A percentile compares a stretch with the other conserved stretches of the same genome.
These are phyloP conservation scores for Catocala fraxini DNA, from an alignment of 2,888 invertebrate species.

Conservation along the genomic window DNA sequence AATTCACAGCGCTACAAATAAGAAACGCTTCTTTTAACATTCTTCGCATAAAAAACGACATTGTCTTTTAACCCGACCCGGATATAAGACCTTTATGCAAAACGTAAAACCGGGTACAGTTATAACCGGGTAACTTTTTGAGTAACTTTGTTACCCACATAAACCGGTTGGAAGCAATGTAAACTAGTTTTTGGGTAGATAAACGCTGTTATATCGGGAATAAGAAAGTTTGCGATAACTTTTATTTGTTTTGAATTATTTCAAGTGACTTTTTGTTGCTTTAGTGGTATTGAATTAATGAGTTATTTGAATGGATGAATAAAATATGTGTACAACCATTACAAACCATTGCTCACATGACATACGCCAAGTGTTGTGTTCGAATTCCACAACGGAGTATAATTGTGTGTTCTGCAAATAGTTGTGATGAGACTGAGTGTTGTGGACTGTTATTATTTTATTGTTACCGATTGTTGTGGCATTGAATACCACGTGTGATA, in stretches of 20 bases:
- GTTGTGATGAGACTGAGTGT: too few species aligned
- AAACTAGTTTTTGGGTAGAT: constrained; percentile 45
- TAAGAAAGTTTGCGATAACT: constrained; percentile 21
- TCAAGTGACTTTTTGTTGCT: constrained; percentile 13
- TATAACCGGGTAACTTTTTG: constrained; percentile 40
- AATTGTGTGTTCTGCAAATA: too few species aligned
- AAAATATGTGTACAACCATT: too few species aligned
- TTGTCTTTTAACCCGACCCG: not conserved
- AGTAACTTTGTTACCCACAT: constrained; percentile 35
- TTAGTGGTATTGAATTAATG: not conserved
- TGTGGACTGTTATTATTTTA: too few species aligned
- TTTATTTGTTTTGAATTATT: constrained; percentile 40
- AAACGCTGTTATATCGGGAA: constrained; percentile 38
- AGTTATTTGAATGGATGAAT: too few species aligned
- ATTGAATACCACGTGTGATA: too few species aligned
- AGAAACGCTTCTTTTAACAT: too few species aligned
- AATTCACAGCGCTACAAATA: too few species aligned
- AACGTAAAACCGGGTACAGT: constrained; percentile 30
- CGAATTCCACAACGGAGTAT: too few species aligned
- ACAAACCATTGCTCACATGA: too few species aligned
- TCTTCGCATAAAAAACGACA: not conserved
- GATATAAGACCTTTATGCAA: constrained; percentile 36
- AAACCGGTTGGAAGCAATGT: constrained; percentile 23
- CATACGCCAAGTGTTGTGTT: too few species aligned
- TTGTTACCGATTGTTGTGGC: too few species aligned